Evolutionary conservation across 2,888 invertebrate genomes (phyloP), one percentile per base, ranked within the genome.

Genomic region (Morpho achilles): DNA sequence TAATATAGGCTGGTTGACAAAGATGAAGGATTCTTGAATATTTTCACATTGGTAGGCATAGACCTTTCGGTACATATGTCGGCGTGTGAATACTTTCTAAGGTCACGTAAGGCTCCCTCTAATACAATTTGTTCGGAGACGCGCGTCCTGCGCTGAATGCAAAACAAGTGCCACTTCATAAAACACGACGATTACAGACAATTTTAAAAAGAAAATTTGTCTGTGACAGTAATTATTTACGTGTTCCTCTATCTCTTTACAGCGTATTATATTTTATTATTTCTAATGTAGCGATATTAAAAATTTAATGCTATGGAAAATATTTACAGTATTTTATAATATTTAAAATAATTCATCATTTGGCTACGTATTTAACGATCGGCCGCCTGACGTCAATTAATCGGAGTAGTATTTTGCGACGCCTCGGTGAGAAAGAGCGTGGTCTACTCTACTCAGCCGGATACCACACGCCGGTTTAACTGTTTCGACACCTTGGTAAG

Each of bases 81-180:
- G 67, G 62, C 76, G 75, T 72, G 77, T 71, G 76, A 76, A 79
- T 79, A 76, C 74, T 68, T 73, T 70, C 68, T 72, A 70, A 75
- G 81, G 82, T 84, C 88, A 87, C 88, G 87, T 88, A 85, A 75
- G 80, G 77, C 79, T 77, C 76, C 82, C 77, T 82, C 82, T 87
- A 87, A 88, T 85, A 86, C 80, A 87, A 88, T 88, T 87, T 87
- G 82, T 82, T 82, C 72, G 75, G 76, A 83, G 83, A 80, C 79
- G 79, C 75, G 79, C 68, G 69, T 62, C 78, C 76, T 76, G 70
- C 76, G 73, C 71, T 74, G 84, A 83, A 86, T 86, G 81, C 80
- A 82, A 84, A 84, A 55, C 77, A 75, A 72, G 71, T 74, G 71
- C 75, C 76, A 81, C 79, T 80, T 80, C 79, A 80, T 79, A 83